These are phyloP conservation scores for Polymixis lichenea DNA, from an alignment of 2,888 invertebrate species.

Conservation along the genomic window DNA sequence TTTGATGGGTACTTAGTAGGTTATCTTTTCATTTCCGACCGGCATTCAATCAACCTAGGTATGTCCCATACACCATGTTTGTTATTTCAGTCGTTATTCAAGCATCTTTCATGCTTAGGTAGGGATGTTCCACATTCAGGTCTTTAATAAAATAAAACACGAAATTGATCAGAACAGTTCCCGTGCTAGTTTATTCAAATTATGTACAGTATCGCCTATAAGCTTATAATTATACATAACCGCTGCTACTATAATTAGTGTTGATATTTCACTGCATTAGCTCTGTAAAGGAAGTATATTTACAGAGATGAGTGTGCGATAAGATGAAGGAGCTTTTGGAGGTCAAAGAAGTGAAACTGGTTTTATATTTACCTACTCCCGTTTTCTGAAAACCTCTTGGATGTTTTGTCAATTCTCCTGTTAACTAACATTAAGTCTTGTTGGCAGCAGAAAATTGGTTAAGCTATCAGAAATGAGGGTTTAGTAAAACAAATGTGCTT, in stretches of 20 bases:
- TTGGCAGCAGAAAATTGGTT: background rate
- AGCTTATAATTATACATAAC: conserved; percentile 74
- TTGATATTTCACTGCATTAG: conserved; percentile 77
- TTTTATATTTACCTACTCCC: background rate
- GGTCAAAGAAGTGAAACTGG: conserved; percentile 20
- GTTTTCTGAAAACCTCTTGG: background rate
- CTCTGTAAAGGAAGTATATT: conserved; percentile 80
- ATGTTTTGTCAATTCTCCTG: background rate
- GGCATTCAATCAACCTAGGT: background rate
- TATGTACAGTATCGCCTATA: conserved; percentile 84
- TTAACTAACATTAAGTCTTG: background rate
- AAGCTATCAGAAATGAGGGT: background rate
- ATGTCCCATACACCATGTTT: background rate
- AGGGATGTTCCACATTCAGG: background rate
- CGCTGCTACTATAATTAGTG: conserved; percentile 68
- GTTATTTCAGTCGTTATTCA: background rate
- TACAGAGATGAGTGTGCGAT: conserved; percentile 83
- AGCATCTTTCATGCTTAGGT: background rate
- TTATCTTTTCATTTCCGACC: too few relatives aligned
- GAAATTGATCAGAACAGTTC: conserved; percentile 82
- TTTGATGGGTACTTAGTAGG: too few relatives aligned
- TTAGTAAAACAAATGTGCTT: background rate
- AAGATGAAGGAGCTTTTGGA: conserved; percentile 45
- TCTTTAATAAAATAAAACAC: conserved; percentile 70
- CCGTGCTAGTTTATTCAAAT: conserved; percentile 85